Conservation (phyloP, 2,797 vertebrate genomes). For the Amblyraja radiata region DNA sequence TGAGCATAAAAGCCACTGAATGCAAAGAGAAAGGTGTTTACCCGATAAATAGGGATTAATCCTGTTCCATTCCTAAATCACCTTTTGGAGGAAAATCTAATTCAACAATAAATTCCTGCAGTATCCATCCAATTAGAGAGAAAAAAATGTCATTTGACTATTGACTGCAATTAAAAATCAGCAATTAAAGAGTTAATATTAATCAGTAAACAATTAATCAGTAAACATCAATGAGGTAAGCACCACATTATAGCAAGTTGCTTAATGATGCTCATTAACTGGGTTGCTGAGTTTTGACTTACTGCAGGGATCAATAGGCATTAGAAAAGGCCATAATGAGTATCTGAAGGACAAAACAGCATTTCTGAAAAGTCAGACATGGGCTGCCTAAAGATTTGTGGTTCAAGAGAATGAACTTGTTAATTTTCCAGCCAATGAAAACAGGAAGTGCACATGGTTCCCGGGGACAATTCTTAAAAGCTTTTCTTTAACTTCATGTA, state of each 20-base stretch:
- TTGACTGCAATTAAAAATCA: not conserved
- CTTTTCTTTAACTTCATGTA: constrained; percentile 5
- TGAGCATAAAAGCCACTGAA: too few relatives aligned
- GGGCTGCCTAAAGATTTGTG: constrained; percentile 21
- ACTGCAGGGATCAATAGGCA: constrained; percentile 31
- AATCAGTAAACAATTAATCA: not conserved
- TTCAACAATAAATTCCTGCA: not conserved
- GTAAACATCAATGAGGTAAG: constrained; percentile 1
- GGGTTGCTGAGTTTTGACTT: constrained; percentile 35
- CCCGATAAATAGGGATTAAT: not conserved
- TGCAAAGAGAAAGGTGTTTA: not conserved
- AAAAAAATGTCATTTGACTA: not conserved
- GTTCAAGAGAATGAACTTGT: constrained; percentile 23
- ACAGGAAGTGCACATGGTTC: not conserved
- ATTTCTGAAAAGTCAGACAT: constrained; percentile 27
- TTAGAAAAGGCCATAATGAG: constrained; percentile 27
- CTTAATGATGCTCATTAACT: constrained; percentile 35
- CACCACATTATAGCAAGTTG: not conserved
- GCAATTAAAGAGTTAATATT: not conserved
- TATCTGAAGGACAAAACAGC: constrained; percentile 29
- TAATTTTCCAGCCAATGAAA: constrained; percentile 25
- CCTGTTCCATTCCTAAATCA: not conserved
- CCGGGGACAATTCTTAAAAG: constrained; percentile 35
- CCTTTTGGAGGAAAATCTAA: not conserved
- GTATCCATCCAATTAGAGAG: not conserved